Percentiles rank a stretch among this genome's conserved stretches.
Conservation (phyloP, 2,888 invertebrate species). For the Hydropsyche betteni region DNA sequence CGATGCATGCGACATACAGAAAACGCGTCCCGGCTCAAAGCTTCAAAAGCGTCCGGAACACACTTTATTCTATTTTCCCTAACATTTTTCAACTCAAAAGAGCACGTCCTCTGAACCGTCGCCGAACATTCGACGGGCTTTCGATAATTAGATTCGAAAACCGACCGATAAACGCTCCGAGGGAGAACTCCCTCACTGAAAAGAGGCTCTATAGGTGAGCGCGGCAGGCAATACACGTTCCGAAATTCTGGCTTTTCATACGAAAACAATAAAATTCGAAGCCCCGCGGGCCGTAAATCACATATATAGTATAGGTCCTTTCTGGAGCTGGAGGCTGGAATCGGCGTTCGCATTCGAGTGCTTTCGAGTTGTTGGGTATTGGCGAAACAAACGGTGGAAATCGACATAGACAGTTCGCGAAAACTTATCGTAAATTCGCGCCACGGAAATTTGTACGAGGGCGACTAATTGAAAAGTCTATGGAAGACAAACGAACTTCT, state of each 20-base stretch:
- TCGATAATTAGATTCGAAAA: too few relatives aligned
- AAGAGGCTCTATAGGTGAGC: too few relatives aligned
- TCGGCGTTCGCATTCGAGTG: neutral
- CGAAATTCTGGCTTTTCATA: conserved; percentile 35
- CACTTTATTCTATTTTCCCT: too few relatives aligned
- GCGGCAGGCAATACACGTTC: conserved; percentile 16
- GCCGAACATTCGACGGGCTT: too few relatives aligned
- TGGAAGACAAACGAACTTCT: conserved; percentile 45
- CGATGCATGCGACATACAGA: too few relatives aligned
- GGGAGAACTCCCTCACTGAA: neutral
- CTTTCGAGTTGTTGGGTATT: too few relatives aligned
- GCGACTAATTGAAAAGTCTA: conserved; percentile 48
- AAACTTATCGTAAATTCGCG: conserved; percentile 46
- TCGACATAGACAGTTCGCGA: conserved; percentile 35
- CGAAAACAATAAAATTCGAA: conserved; percentile 34
- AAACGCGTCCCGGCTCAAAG: too few relatives aligned
- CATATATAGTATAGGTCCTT: neutral
- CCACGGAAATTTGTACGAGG: conserved; percentile 38
- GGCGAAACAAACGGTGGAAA: too few relatives aligned
- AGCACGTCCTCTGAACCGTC: too few relatives aligned
- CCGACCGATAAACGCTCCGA: neutral
- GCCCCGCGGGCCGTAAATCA: conserved; percentile 6
- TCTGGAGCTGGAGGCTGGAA: too few relatives aligned
- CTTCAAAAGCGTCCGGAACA: too few relatives aligned
- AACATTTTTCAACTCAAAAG: too few relatives aligned